Conservation (phyloP, 2,797 vertebrate species). For the Enteromius paludinosus region DNA sequence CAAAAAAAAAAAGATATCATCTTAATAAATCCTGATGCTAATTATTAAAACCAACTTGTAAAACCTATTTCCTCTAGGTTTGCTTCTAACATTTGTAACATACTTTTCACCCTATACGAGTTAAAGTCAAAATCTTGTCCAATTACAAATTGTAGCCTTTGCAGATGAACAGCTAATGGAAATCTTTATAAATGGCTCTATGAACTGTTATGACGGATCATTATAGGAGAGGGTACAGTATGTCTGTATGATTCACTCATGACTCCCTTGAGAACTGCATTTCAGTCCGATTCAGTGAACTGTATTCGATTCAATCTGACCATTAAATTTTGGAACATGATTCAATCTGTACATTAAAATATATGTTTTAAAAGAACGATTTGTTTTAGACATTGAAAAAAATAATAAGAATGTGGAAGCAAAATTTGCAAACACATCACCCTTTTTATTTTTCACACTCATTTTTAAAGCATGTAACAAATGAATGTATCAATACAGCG, state of each 20-base stretch:
- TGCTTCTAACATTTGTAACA: neutral
- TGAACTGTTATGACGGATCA: neutral
- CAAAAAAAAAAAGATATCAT: neutral
- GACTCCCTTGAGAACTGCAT: neutral
- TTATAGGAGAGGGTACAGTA: neutral
- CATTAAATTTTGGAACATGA: neutral
- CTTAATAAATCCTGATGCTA: neutral
- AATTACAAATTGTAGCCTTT: neutral
- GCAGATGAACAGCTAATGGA: neutral
- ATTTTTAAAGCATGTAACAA: neutral
- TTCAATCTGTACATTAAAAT: neutral
- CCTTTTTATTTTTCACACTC: neutral
- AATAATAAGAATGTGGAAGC: neutral
- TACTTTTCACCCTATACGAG: neutral
- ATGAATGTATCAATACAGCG: conserved; percentile 12
- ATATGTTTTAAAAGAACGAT: neutral
- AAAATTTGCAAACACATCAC: neutral
- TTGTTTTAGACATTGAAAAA: neutral
- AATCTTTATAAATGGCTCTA: neutral
- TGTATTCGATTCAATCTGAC: neutral
- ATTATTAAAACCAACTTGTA: neutral
- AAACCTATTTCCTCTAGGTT: neutral
- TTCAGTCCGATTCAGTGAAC: neutral
- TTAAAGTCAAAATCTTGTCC: neutral
- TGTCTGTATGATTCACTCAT: neutral